Evolutionary conservation across 2,797 vertebrate species (phyloP).

Genomic region (Nyctalus aviator): DNA sequence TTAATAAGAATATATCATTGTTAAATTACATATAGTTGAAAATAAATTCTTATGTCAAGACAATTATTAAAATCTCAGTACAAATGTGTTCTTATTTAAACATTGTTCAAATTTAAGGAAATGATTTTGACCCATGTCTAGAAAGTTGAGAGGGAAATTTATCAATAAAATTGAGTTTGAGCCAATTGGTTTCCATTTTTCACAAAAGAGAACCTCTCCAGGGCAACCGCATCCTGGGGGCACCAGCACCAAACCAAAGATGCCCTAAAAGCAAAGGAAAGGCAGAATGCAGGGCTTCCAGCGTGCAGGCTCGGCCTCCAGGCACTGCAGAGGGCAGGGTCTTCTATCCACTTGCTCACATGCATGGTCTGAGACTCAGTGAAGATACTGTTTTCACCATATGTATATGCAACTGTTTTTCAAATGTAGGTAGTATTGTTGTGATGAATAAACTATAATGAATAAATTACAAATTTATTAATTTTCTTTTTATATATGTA

Average conservation of each 20-base stretch:
- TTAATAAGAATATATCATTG: neutral
- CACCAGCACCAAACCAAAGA: neutral
- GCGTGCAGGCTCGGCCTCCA: neutral
- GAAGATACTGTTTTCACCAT: neutral
- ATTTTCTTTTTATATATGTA: neutral
- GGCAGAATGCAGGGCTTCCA: neutral
- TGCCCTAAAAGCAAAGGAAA: neutral
- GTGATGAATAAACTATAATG: neutral
- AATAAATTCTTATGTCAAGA: neutral
- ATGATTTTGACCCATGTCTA: neutral
- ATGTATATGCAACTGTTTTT: neutral
- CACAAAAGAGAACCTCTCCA: neutral
- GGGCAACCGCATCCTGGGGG: neutral
- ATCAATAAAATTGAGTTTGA: neutral
- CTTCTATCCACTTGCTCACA: neutral
- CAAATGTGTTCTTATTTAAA: neutral
- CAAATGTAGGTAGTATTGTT: neutral
- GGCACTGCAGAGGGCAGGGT: neutral
- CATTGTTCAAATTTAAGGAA: neutral
- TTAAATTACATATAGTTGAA: neutral
- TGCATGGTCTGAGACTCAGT: neutral
- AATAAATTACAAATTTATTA: neutral
- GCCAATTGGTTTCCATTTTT: neutral
- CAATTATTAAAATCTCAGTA: constrained; percentile 23
- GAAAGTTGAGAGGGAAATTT: neutral